phyloP scores from a whole-genome alignment of 2,113 vertebrate genomes.

The Cyprinodon brontotheroides region DNA sequence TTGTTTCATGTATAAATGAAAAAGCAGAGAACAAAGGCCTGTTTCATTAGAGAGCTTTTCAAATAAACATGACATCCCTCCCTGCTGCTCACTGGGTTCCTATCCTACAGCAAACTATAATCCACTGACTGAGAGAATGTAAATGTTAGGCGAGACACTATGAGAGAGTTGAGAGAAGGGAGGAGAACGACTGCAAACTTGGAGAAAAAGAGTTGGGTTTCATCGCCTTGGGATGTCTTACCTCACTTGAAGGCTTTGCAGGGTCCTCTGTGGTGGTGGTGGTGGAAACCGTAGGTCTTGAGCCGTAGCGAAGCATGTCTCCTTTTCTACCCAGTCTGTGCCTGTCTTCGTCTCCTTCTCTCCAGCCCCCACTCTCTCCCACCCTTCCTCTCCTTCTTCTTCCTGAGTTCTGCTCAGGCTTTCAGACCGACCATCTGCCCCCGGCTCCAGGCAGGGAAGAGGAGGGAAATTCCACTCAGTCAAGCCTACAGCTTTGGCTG shows the following conservation, averaged over 20 bases:
- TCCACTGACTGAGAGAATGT: conserved; percentile 1
- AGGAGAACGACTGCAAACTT: conserved; percentile 12
- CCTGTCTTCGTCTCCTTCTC: conserved; percentile 55
- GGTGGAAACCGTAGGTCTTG: conserved; percentile 59
- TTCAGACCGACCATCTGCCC: conserved; percentile 68
- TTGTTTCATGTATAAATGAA: neutral
- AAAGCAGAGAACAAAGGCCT: conserved; percentile 41
- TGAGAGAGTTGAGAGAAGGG: conserved; percentile 8
- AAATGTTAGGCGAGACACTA: neutral
- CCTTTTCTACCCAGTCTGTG: conserved; percentile 63
- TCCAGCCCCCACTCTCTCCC: conserved; percentile 61
- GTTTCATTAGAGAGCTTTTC: conserved; percentile 67
- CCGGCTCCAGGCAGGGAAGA: conserved; percentile 51
- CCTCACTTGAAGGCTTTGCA: conserved; percentile 61
- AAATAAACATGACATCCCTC: conserved; percentile 79
- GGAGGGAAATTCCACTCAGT: conserved; percentile 65
- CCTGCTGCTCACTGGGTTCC: conserved; percentile 54
- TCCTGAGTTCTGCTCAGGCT: conserved; percentile 72
- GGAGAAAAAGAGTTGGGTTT: conserved; percentile 3
- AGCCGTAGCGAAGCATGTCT: conserved; percentile 77
- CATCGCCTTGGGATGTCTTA: conserved; percentile 53
- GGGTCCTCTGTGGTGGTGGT: conserved; percentile 69
- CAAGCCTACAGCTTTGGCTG: conserved; percentile 15
- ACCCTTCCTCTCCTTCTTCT: conserved; percentile 69
- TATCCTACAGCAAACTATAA: conserved; percentile 35